A percentile compares a stretch with the other conserved stretches of the same genome.
Conservation (phyloP, 2,888 invertebrate genomes). For the Callyntrura guangdongensis region DNA sequence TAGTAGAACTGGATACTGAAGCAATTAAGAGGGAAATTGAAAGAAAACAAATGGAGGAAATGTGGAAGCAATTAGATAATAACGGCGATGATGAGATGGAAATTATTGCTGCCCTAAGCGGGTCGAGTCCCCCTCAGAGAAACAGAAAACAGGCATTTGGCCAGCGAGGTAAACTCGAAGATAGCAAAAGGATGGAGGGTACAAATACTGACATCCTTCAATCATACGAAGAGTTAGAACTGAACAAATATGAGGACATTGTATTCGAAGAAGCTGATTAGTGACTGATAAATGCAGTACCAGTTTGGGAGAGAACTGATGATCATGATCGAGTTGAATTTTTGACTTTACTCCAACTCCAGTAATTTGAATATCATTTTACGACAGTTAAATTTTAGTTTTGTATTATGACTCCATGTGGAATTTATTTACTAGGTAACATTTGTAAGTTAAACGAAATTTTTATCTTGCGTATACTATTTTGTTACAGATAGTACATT, state of each 20-base stretch:
- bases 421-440: no score
- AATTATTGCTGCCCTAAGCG: constrained; percentile 64
- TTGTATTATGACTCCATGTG: no score
- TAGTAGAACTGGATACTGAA: not conserved
- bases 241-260: constrained; percentile 65
- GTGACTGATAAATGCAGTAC: no score
- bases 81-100: constrained; percentile 63
- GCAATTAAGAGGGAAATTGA: not conserved
- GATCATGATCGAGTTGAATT: not conserved
- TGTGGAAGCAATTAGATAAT: constrained; percentile 65
- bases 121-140: constrained; percentile 13
- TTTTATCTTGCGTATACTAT: no score
- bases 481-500: no score
- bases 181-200: not conserved
- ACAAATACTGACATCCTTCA: not conserved
- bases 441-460: no score
- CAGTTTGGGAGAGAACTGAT: not conserved
- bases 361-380: no score
- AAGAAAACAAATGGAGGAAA: constrained; percentile 26
- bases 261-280: constrained; percentile 71
- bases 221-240: constrained; percentile 23
- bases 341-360: no score
- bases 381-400: no score
- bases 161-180: not conserved
- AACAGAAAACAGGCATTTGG: constrained; percentile 58